phyloP scores from a whole-genome alignment of 1,140 invertebrate genomes.

The Paramacrobiotus metropolitanus region DNA sequence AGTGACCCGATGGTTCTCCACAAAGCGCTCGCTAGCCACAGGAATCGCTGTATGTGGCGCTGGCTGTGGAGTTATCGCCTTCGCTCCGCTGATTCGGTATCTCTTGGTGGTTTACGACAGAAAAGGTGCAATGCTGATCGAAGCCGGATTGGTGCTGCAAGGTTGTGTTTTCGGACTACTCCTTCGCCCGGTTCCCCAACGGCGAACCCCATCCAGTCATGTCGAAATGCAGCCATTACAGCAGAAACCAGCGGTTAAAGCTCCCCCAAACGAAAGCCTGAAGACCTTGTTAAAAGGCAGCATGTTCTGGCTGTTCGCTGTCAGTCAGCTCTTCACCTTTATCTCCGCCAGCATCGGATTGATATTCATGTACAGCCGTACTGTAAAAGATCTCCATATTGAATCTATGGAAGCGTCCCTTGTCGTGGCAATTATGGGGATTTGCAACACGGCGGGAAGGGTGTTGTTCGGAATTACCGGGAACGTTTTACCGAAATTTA shows the following conservation, averaged over 20 bases:
- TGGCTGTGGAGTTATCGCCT: not conserved
- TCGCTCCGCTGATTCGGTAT: not conserved
- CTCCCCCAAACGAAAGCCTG: not conserved
- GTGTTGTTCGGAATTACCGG: not conserved
- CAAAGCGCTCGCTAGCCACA: not conserved
- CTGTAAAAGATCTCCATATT: not conserved
- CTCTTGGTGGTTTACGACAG: not conserved
- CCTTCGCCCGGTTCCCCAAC: not conserved
- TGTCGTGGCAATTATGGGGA: not conserved
- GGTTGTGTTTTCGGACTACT: not conserved
- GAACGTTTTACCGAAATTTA: not conserved
- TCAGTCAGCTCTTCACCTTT: not conserved
- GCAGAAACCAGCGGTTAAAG: not conserved
- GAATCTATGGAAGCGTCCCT: not conserved
- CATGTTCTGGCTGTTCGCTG: not conserved
- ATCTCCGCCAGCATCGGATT: not conserved
- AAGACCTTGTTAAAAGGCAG: not conserved
- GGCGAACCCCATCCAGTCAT: not conserved
- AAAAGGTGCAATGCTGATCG: not conserved
- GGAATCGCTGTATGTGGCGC: not conserved
- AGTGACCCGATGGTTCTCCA: not conserved
- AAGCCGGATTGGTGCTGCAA: not conserved
- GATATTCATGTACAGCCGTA: not conserved
- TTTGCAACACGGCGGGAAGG: not conserved
- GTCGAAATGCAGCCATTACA: not conserved